Conservation (phyloP, 2,888 invertebrate genomes). For the Standfussiana lucernea region DNA sequence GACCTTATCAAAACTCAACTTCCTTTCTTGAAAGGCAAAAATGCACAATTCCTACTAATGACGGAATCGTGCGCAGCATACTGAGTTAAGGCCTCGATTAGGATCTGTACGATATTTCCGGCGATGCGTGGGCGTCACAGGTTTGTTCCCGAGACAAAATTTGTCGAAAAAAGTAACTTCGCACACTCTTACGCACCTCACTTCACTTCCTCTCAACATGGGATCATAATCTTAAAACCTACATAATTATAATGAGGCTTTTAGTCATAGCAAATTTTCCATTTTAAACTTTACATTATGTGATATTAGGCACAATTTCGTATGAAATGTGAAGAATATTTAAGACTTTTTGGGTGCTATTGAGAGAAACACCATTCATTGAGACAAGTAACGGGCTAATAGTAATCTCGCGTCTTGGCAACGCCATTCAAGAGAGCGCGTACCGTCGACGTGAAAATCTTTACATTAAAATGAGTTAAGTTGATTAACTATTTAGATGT, state of each 20-base stretch:
- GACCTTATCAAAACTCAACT: slow-evolving; percentile 80
- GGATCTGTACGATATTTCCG: slow-evolving; percentile 86
- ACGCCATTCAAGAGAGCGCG: slow-evolving; percentile 86
- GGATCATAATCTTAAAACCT: slow-evolving; percentile 77
- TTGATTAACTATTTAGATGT: slow-evolving; percentile 18
- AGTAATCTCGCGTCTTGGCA: slow-evolving; percentile 86
- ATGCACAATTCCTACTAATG: slow-evolving; percentile 87
- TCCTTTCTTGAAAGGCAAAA: slow-evolving; percentile 83
- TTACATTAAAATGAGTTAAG: slow-evolving; percentile 45
- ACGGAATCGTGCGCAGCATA: slow-evolving; percentile 86
- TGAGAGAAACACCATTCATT: slow-evolving; percentile 87
- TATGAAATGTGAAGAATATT: slow-evolving; percentile 68
- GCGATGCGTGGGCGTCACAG: slow-evolving; percentile 84
- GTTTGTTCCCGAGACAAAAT: slow-evolving; percentile 78
- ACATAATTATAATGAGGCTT: slow-evolving; percentile 73
- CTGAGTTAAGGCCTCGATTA: slow-evolving; percentile 81
- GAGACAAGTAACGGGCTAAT: slow-evolving; percentile 89
- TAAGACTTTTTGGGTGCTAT: slow-evolving; percentile 81
- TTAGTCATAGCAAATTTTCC: slow-evolving; percentile 44
- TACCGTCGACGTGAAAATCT: slow-evolving; percentile 77
- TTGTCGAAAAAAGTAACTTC: slow-evolving; percentile 78
- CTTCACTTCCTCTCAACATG: slow-evolving; percentile 79
- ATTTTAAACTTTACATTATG: slow-evolving; percentile 71
- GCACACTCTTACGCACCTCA: slow-evolving; percentile 82
- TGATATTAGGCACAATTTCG: slow-evolving; percentile 72